Evolutionary conservation across 1,140 invertebrate genomes (phyloP).

Genomic region (Eumaeus atala): DNA sequence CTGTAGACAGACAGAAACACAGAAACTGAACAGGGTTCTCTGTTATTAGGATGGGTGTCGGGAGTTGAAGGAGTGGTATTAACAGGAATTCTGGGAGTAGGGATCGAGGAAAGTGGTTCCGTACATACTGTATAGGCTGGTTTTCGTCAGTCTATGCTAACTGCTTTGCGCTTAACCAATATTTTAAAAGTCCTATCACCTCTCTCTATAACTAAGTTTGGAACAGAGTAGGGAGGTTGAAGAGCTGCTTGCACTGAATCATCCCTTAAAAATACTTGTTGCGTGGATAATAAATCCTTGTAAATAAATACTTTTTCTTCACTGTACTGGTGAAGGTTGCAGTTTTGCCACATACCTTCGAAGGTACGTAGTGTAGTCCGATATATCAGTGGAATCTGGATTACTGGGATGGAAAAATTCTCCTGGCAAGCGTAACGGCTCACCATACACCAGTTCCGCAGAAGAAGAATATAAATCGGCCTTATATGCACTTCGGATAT

Average conservation of each 20-base stretch:
- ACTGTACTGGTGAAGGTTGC: conserved; percentile 3
- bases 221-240: background rate
- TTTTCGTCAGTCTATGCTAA: too few relatives aligned
- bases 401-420: conserved; percentile 11
- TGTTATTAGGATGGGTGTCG: too few relatives aligned
- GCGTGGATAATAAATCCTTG: too few relatives aligned
- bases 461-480: conserved; percentile 10
- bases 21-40: too few relatives aligned
- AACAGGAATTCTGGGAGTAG: too few relatives aligned
- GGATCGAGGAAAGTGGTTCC: too few relatives aligned
- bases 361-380: conserved; percentile 8
- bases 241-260: background rate
- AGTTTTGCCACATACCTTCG: conserved; percentile 11
- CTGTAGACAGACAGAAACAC: too few relatives aligned
- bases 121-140: background rate
- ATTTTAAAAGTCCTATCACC: too few relatives aligned
- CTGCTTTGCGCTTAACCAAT: too few relatives aligned
- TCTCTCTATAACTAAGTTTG: background rate
- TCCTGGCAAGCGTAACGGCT: conserved; percentile 11
- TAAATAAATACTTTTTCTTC: too few relatives aligned
- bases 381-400: conserved; percentile 4
- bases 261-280: too few relatives aligned
- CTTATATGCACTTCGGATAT: conserved; percentile 6
- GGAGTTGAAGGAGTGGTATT: too few relatives aligned
- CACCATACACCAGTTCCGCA: conserved; percentile 17